Conservation (phyloP, 2,888 invertebrate species). For the Drosophila emarginata region DNA sequence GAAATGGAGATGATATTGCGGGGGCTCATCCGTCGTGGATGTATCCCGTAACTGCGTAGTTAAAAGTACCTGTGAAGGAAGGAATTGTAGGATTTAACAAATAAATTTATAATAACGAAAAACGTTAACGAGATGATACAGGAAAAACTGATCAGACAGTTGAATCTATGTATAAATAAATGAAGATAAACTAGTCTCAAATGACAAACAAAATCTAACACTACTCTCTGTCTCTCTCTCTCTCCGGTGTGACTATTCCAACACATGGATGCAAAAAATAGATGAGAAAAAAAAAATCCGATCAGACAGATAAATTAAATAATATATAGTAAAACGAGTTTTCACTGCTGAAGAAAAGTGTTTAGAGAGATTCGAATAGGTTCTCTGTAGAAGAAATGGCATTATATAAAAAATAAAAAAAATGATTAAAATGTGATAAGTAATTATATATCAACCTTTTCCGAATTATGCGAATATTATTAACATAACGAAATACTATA, state of each 20-base stretch:
- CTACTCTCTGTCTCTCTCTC: slow-evolving; percentile 7
- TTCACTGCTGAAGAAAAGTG: not conserved
- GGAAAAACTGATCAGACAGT: not conserved
- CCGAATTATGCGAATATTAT: no score
- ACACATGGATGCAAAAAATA: not conserved
- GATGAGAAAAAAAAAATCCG: not conserved
- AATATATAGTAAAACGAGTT: no score
- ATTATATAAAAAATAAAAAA: not conserved
- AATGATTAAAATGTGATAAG: not conserved
- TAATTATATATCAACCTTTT: not conserved
- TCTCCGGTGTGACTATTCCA: slow-evolving; percentile 1
- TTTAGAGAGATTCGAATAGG: not conserved
- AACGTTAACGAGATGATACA: not conserved
- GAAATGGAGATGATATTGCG: slow-evolving; percentile 26
- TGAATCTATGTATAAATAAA: not conserved
- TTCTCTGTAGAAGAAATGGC: not conserved
- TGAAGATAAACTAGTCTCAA: not conserved
- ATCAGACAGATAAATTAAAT: not conserved
- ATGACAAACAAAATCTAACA: not conserved
- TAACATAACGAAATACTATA: no score
- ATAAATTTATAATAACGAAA: not conserved
- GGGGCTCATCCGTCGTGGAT: slow-evolving; percentile 43
- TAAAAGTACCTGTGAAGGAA: not conserved
- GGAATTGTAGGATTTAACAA: not conserved
- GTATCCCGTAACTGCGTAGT: slow-evolving; percentile 40